A percentile compares a stretch with the other conserved stretches of the same genome.
Conservation (phyloP, 2,888 invertebrate species). For the Drosophila imparisetae region DNA sequence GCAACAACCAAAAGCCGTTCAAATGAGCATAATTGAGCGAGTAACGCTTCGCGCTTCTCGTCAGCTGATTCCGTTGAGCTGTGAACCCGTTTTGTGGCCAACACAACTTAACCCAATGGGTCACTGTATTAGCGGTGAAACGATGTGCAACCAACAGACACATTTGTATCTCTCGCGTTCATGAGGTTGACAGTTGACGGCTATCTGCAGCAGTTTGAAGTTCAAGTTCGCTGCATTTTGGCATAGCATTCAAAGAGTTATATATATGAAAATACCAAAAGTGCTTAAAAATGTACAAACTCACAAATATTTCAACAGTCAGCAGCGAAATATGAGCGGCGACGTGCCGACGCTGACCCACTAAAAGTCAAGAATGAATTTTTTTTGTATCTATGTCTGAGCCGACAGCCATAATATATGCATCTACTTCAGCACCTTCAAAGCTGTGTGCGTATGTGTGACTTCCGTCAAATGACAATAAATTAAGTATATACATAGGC, state of each 20-base stretch:
- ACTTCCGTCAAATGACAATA: constrained; percentile 77
- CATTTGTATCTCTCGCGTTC: constrained; percentile 33
- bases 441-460: constrained; percentile 48
- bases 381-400: constrained; percentile 46
- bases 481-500: constrained; percentile 66
- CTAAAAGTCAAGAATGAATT: constrained; percentile 76
- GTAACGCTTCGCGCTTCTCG: constrained; percentile 56
- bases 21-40: constrained; percentile 61
- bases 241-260: constrained; percentile 52
- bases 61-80: constrained; percentile 63
- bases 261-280: constrained; percentile 4
- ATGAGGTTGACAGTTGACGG: constrained; percentile 38
- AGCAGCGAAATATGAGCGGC: neutral
- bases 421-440: constrained; percentile 51
- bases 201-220: constrained; percentile 70
- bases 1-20: constrained; percentile 22
- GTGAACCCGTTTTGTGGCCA: constrained; percentile 67
- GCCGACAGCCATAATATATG: constrained; percentile 26
- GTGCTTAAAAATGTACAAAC: constrained; percentile 45
- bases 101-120: constrained; percentile 25
- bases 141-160: constrained; percentile 36
- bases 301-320: constrained; percentile 21
- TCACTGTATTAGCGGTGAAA: constrained; percentile 19
- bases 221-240: constrained; percentile 79
- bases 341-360: constrained; percentile 56